Percentiles rank a stretch among this genome's conserved stretches.
Evolutionary conservation across 2,888 invertebrate genomes (phyloP).

Genomic region (Gymnocheta viridis): DNA sequence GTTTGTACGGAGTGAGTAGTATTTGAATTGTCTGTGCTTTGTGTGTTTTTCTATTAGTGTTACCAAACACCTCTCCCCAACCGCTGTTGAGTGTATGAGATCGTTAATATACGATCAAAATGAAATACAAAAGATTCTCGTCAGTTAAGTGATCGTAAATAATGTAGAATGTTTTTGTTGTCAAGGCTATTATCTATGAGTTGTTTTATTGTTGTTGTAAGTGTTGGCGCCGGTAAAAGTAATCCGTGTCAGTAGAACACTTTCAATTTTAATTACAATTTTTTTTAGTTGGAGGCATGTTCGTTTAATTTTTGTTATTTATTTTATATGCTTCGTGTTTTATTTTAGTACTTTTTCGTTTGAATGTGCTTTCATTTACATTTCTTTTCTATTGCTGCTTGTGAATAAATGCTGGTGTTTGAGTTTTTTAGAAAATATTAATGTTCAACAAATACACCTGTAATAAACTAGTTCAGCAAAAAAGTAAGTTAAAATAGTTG

Average conservation of each 20-base stretch:
- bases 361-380: no score
- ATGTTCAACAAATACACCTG: conserved; percentile 27
- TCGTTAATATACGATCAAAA: not conserved
- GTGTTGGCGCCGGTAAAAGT: conserved; percentile 71
- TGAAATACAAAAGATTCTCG: not conserved
- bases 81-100: not conserved
- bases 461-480: not conserved
- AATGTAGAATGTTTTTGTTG: conserved; percentile 30
- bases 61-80: not conserved
- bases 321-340: conserved; percentile 31
- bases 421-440: not conserved
- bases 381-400: conserved; percentile 16
- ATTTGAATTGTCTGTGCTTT: no score
- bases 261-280: conserved; percentile 75
- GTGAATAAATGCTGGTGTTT: not conserved
- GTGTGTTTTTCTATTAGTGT: not conserved
- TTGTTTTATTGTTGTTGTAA: conserved; percentile 35
- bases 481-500: no score
- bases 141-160: not conserved
- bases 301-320: conserved; percentile 8
- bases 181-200: conserved; percentile 51
- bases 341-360: no score
- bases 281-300: conserved; percentile 18
- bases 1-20: no score
- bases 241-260: conserved; percentile 81